These are phyloP conservation scores for Engystomops pustulosus DNA, from an alignment of 2,113 vertebrate genomes.

Conservation along the genomic window DNA sequence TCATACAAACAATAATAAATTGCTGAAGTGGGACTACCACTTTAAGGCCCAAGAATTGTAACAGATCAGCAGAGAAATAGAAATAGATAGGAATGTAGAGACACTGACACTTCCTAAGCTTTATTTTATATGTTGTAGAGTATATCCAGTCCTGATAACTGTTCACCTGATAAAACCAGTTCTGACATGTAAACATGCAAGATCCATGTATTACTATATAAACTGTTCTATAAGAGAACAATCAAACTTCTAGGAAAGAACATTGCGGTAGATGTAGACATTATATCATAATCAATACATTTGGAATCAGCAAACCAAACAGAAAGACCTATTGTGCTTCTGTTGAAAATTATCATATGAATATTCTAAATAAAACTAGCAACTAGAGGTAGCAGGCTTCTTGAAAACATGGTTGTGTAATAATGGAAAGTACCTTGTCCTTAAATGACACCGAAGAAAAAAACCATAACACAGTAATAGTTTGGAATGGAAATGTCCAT, in stretches of 20 bases:
- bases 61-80: too few relatives aligned
- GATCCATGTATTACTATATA: not conserved
- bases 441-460: conserved; percentile 53
- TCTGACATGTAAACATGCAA: not conserved
- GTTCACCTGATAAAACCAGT: not conserved
- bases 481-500: conserved; percentile 52
- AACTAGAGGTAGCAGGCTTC: conserved; percentile 45
- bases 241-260: not conserved
- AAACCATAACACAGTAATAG: conserved; percentile 41
- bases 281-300: conserved; percentile 16
- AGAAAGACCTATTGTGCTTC: conserved; percentile 28
- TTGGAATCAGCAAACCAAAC: not conserved
- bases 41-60: too few relatives aligned
- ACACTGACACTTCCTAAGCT: too few relatives aligned
- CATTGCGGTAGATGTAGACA: not conserved
- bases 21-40: too few relatives aligned
- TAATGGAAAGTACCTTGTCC: conserved; percentile 60
- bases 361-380: conserved; percentile 42
- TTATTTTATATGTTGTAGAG: not conserved
- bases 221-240: too few relatives aligned
- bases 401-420: conserved; percentile 56
- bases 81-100: too few relatives aligned
- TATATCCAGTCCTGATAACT: not conserved
- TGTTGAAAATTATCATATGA: conserved; percentile 40
- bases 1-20: too few relatives aligned